phyloP scores from a whole-genome alignment of 1,140 invertebrate genomes.

The Globodera ellingtonae region DNA sequence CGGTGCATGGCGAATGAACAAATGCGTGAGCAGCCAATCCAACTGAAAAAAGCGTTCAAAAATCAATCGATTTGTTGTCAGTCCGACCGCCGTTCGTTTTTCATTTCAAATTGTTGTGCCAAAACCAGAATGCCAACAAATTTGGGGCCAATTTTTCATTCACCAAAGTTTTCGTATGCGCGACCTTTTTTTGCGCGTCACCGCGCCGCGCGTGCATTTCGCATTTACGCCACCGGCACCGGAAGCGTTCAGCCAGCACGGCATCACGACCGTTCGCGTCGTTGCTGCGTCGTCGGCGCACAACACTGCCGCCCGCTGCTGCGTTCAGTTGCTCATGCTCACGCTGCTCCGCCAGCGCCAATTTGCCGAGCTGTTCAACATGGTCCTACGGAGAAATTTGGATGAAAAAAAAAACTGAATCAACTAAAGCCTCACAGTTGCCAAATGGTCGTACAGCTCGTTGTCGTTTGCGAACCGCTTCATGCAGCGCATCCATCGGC shows the following conservation, averaged over 20 bases:
- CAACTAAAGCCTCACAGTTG: neutral
- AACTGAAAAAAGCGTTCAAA: neutral
- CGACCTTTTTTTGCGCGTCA: slow-evolving; percentile 29
- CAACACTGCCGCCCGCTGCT: neutral
- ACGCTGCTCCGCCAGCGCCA: neutral
- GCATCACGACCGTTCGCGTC: neutral
- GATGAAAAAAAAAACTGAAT: neutral
- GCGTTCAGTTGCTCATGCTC: neutral
- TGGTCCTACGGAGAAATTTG: slow-evolving; percentile 15
- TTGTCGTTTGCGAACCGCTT: slow-evolving; percentile 16
- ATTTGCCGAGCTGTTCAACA: slow-evolving; percentile 15
- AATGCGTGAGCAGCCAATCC: slow-evolving; percentile 19
- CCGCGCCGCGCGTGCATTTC: slow-evolving; percentile 8
- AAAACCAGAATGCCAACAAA: neutral
- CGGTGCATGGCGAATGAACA: slow-evolving; percentile 12
- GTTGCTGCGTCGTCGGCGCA: neutral
- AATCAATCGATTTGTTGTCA: neutral
- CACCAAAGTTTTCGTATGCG: no score
- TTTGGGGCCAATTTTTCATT: no score
- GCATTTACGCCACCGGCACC: slow-evolving; percentile 24
- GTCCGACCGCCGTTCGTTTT: neutral
- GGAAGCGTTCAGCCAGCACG: neutral
- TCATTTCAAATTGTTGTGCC: neutral
- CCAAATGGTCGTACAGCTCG: slow-evolving; percentile 14
- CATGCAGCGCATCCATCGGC: slow-evolving; percentile 17